Evolutionary conservation across 1,140 invertebrate species (phyloP), one percentile per base, ranked within the genome.

Genomic region (Thaumetopoea pityocampa): DNA sequence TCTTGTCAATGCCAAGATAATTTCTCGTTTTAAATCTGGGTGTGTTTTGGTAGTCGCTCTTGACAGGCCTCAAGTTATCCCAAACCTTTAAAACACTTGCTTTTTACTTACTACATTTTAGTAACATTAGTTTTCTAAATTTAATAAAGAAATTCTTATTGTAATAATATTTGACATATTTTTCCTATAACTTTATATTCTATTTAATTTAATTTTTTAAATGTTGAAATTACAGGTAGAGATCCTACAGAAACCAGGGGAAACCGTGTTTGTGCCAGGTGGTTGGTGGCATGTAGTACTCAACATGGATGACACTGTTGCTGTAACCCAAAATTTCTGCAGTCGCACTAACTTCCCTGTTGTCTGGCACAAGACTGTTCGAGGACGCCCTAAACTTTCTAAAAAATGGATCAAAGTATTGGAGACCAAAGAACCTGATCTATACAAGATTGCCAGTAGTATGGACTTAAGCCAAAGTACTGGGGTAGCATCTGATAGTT

Each of bases 211-310:
- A 14, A 9, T 27, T 38, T 44, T 43, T 16, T 17, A 24, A 33
- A 34, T 32, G 7, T 33, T 27, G 45, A 11, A 30, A 4, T 70
- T 72, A 15, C 74, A 93, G 91, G 90, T 99, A 43, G 97, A 99
- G 87, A 96, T 99, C 58, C 83, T 99, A n/a, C 98, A 99, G 80
- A 90, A 91, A 57, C 96, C 98, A 22, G 98, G 98, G 17, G 98
- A 99, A 77, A 98, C 97, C 3, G 97, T 99, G 10, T 99, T 99
- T 88, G 97, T 99, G 24, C 98, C 98, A 11, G 96, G 95, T 11
- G 96, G 96, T 2, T 97, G 95, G 95, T 99, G 98, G 98, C 98
- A 99, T 85, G 98, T 99, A 19, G 98, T 99, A 8, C 85, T 99
- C 4, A 99, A 99, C 86, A 84, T 99, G 30, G 96, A 98, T 57